Evolutionary conservation across 1,140 invertebrate species (phyloP).

Genomic region (Achatina immaculata): DNA sequence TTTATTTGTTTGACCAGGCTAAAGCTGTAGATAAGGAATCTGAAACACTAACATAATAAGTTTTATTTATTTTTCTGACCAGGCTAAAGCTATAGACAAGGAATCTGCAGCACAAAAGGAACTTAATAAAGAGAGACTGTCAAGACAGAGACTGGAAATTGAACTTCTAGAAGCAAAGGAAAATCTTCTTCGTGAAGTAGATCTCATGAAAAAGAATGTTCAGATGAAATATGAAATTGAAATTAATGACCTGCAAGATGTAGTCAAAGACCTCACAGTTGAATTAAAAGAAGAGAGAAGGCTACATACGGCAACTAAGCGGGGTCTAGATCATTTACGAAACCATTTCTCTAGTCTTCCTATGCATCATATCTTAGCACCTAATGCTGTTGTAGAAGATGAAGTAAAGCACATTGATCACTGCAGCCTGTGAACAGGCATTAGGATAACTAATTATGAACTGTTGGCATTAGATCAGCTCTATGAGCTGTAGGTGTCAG

Average conservation of each 20-base stretch:
- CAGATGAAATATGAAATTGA: constrained; percentile 49
- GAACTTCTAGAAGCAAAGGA: constrained; percentile 9
- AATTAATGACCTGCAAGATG: constrained; percentile 49
- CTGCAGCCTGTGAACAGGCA: constrained; percentile 6
- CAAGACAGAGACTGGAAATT: constrained; percentile 10
- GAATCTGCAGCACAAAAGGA: background rate
- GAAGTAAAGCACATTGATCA: constrained; percentile 47
- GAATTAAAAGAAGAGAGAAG: constrained; percentile 51
- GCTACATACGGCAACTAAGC: constrained; percentile 46
- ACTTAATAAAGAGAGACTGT: constrained; percentile 24
- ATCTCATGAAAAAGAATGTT: constrained; percentile 47
- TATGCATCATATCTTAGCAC: constrained; percentile 47
- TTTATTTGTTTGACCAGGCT: too few relatives aligned
- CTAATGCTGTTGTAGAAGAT: constrained; percentile 47
- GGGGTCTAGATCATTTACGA: constrained; percentile 54
- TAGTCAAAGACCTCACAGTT: constrained; percentile 42
- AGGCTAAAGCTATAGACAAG: constrained; percentile 27
- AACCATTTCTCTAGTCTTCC: constrained; percentile 60
- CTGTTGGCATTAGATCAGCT: too few relatives aligned
- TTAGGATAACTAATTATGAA: too few relatives aligned
- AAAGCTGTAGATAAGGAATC: too few relatives aligned
- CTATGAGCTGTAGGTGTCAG: too few relatives aligned
- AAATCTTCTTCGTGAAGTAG: constrained; percentile 42
- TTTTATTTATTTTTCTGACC: too few relatives aligned
- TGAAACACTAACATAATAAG: too few relatives aligned